These are phyloP conservation scores for Philopotamus ludificatus DNA, from an alignment of 1,140 invertebrate species.

Conservation along the genomic window DNA sequence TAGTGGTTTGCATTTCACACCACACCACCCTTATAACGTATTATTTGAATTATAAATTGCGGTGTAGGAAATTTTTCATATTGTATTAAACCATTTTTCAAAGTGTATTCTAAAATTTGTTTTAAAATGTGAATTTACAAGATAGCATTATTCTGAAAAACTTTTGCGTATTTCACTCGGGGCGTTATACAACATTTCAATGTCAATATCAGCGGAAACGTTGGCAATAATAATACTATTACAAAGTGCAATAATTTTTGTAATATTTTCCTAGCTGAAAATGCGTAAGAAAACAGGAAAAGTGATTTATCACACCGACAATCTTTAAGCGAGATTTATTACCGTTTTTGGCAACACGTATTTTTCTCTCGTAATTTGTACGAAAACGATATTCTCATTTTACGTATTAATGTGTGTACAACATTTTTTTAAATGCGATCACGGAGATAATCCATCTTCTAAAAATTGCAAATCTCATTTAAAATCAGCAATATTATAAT, in stretches of 20 bases:
- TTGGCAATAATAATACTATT: too few relatives aligned
- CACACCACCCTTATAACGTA: not conserved
- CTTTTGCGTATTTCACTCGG: too few relatives aligned
- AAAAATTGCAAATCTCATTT: not conserved
- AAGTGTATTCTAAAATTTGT: too few relatives aligned
- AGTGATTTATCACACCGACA: slow-evolving; percentile 31
- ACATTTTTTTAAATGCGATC: not conserved
- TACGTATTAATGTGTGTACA: not conserved
- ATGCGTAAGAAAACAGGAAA: slow-evolving; percentile 17
- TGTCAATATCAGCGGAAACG: too few relatives aligned
- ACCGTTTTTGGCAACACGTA: slow-evolving; percentile 8
- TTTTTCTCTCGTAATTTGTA: not conserved
- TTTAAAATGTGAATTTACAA: slow-evolving; percentile 1
- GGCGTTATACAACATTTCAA: too few relatives aligned
- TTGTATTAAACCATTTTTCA: not conserved
- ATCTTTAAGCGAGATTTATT: slow-evolving; percentile 28
- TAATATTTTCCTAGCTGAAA: slow-evolving; percentile 1
- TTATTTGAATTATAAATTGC: not conserved
- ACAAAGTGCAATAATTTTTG: not conserved
- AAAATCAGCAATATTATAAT: not conserved
- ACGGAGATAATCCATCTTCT: not conserved
- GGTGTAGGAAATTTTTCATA: not conserved
- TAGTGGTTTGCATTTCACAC: not conserved
- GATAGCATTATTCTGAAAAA: not conserved
- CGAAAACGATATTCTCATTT: not conserved